Percentiles rank a stretch among this genome's conserved stretches.
phyloP scores from a whole-genome alignment of 2,113 vertebrate species.

The Rattus rattus region DNA sequence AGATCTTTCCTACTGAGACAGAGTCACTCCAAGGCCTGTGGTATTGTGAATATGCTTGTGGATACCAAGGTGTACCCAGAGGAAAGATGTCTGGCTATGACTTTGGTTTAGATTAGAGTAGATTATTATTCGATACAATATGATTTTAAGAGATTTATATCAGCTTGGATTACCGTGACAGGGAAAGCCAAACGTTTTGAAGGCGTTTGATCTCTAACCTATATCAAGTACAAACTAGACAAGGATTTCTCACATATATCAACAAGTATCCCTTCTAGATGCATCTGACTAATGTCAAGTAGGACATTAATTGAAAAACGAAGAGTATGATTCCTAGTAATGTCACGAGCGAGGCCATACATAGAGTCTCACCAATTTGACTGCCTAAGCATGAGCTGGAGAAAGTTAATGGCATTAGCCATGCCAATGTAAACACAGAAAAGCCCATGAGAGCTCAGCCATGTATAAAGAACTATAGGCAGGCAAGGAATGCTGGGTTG shows the following conservation, averaged over 20 bases:
- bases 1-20: not conserved
- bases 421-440: not conserved
- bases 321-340: not conserved
- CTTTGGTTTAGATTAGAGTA: not conserved
- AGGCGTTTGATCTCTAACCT: not conserved
- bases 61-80: not conserved
- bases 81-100: not conserved
- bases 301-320: not conserved
- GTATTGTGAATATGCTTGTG: not conserved
- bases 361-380: not conserved
- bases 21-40: not conserved
- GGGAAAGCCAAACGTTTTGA: not conserved
- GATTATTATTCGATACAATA: not conserved
- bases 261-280: not conserved
- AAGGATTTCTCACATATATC: not conserved
- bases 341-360: not conserved
- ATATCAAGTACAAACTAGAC: not conserved
- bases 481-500: not conserved
- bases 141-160: slow-evolving; percentile 8
- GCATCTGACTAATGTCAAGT: not conserved
- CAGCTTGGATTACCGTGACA: not conserved
- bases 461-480: not conserved
- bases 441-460: not conserved
- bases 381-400: not conserved
- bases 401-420: too few relatives aligned